These are phyloP conservation scores for Lamellibrachia columna DNA, from an alignment of 2,888 invertebrate genomes.

Conservation along the genomic window DNA sequence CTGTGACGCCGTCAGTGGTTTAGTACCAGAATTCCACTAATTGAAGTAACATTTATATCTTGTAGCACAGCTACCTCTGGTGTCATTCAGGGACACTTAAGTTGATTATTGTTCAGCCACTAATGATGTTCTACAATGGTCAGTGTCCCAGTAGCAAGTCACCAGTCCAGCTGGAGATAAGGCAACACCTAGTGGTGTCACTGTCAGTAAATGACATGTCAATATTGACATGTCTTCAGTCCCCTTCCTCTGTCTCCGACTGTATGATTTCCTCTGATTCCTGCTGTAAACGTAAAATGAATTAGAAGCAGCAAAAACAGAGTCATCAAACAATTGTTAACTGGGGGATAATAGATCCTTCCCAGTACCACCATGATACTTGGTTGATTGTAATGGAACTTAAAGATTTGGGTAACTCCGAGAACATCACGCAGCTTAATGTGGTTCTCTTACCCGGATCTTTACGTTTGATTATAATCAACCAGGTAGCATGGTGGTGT, in stretches of 20 bases:
- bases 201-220: background rate
- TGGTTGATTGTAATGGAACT: no score
- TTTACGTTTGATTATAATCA: no score
- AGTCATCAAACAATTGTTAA: background rate
- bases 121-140: background rate
- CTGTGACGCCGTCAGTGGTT: background rate
- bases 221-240: background rate
- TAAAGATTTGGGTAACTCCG: no score
- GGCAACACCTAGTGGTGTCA: background rate
- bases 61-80: background rate
- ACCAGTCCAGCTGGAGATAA: background rate
- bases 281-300: background rate
- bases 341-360: background rate
- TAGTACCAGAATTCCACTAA: background rate
- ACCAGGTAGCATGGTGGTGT: no score
- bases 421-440: no score
- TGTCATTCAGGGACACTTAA: background rate
- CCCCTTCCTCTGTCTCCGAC: background rate
- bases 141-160: background rate
- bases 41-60: background rate
- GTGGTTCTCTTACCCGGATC: no score
- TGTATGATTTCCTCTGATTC: constrained; percentile 12
- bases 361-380: no score
- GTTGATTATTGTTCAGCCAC: background rate
- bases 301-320: background rate